Evolutionary conservation across 2,113 vertebrate species (phyloP).

Genomic region (Hipposideros armiger): DNA sequence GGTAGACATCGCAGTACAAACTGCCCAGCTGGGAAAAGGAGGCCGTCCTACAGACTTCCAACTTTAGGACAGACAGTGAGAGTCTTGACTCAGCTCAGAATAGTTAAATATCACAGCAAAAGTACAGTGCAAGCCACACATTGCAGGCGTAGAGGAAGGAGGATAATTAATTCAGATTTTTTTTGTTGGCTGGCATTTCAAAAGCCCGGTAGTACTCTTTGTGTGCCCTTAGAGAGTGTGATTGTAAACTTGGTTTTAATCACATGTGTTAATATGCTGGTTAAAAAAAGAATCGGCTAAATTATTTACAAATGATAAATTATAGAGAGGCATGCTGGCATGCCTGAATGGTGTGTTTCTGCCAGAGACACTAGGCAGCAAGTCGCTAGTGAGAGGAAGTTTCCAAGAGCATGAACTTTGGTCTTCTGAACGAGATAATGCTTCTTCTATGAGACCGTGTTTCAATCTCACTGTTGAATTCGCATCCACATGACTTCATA

Average conservation of each 20-base stretch:
- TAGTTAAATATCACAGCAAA: background rate
- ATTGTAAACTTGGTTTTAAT: conserved; percentile 8
- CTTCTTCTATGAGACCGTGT: background rate
- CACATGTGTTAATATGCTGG: conserved; percentile 27
- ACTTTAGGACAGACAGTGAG: background rate
- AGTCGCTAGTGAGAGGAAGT: background rate
- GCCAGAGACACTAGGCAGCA: background rate
- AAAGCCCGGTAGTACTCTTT: background rate
- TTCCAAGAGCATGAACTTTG: background rate
- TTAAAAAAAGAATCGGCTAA: conserved; percentile 23
- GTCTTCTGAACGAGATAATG: background rate
- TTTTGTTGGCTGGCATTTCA: background rate
- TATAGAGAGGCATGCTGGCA: background rate
- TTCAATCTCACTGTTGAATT: accelerated
- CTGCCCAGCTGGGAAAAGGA: background rate
- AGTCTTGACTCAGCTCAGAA: background rate
- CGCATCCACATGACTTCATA: accelerated
- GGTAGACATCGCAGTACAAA: background rate
- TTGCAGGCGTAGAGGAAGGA: background rate
- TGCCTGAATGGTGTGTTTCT: background rate
- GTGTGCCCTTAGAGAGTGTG: background rate
- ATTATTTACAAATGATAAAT: conserved; percentile 72
- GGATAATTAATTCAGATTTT: background rate
- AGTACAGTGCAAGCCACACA: background rate
- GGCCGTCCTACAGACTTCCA: background rate